Conservation (phyloP, 1,140 invertebrate species). For the Wiebesia pumilae region DNA sequence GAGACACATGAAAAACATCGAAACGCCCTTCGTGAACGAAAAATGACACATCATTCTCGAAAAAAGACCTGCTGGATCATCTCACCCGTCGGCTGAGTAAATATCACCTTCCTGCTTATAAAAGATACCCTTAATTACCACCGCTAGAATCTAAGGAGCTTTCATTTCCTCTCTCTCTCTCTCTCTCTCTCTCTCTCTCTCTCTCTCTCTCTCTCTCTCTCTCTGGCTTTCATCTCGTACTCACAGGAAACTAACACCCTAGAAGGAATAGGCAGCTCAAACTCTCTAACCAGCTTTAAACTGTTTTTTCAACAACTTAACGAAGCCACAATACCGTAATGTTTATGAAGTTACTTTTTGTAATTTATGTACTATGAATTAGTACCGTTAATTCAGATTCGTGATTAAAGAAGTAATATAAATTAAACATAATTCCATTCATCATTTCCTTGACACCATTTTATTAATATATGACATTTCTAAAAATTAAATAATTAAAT, state of each 20-base stretch:
- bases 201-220: background rate
- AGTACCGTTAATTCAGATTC: background rate
- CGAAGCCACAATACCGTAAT: background rate
- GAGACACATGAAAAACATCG: slow-evolving; percentile 53
- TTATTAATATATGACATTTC: no score
- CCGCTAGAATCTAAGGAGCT: slow-evolving; percentile 24
- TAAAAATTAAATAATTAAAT: no score
- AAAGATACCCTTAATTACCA: slow-evolving; percentile 68
- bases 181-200: background rate
- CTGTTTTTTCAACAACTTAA: slow-evolving; percentile 45
- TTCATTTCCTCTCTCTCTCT: background rate
- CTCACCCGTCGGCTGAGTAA: slow-evolving; percentile 69
- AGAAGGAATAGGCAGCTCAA: background rate
- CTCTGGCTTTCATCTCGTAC: background rate
- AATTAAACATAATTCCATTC: background rate
- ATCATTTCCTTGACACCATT: background rate
- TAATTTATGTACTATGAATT: background rate
- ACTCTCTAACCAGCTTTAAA: background rate
- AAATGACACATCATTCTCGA: slow-evolving; percentile 66
- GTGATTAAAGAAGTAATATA: background rate
- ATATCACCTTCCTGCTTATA: slow-evolving; percentile 70
- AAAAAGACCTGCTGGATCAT: slow-evolving; percentile 68
- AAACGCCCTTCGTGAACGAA: slow-evolving; percentile 55
- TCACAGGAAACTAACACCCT: background rate
- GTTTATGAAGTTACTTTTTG: slow-evolving; percentile 12